A percentile compares a stretch with the other conserved stretches of the same genome.
These are phyloP conservation scores for Sussaba pulchella DNA, from an alignment of 2,888 invertebrate genomes.

Conservation along the genomic window DNA sequence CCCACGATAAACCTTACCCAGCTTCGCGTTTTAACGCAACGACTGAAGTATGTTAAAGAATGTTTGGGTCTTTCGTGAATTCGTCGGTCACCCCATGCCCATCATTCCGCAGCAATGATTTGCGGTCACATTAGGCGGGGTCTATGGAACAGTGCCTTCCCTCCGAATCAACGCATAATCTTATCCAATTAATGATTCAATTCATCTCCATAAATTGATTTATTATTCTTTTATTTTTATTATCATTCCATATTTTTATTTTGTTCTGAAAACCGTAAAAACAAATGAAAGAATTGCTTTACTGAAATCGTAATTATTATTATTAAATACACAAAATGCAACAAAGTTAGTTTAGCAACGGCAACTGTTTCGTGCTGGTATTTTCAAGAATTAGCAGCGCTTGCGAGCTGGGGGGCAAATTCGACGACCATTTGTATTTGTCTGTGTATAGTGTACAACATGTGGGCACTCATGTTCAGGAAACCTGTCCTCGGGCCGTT, in stretches of 20 bases:
- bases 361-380: background rate
- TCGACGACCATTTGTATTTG: slow-evolving; percentile 8
- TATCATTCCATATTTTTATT: background rate
- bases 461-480: slow-evolving; percentile 50
- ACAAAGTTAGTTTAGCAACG: background rate
- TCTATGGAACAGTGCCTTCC: background rate
- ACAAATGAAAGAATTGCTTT: background rate
- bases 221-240: too few species aligned
- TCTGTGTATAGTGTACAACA: slow-evolving; percentile 38
- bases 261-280: background rate
- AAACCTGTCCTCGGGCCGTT: slow-evolving; percentile 59
- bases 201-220: too few species aligned
- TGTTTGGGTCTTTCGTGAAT: slow-evolving; percentile 2
- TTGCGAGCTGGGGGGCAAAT: background rate
- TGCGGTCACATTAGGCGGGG: background rate
- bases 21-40: slow-evolving; percentile 8
- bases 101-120: background rate
- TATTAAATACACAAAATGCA: too few species aligned
- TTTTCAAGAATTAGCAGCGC: background rate
- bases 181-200: too few species aligned
- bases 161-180: background rate
- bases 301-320: background rate
- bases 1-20: slow-evolving; percentile 1
- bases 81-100: background rate
- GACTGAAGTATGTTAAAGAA: slow-evolving; percentile 13